Conservation (phyloP, 1,140 invertebrate genomes). For the Drosophila carrolli region DNA sequence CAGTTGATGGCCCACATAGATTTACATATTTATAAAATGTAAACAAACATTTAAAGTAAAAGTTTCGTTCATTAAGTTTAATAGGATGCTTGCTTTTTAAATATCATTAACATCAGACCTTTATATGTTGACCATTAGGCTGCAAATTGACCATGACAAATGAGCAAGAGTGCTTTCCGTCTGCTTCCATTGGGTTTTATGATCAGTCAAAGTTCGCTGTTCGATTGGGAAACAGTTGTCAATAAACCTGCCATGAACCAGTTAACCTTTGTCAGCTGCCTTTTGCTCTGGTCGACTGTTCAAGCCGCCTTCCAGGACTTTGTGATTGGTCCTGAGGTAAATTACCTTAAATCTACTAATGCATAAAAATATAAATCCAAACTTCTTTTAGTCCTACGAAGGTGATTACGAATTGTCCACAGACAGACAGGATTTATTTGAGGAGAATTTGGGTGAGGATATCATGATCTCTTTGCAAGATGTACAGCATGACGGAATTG, state of each 20-base stretch:
- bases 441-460: slow-evolving; percentile 3
- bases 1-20: slow-evolving; percentile 38
- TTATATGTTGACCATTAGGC: slow-evolving; percentile 3
- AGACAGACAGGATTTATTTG: slow-evolving; percentile 6
- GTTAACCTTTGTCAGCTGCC: slow-evolving; percentile 17
- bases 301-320: slow-evolving; percentile 66
- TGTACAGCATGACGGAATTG: slow-evolving; percentile 26
- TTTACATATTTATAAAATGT: slow-evolving; percentile 2
- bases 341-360: neutral
- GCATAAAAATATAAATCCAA: neutral
- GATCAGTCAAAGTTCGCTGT: slow-evolving; percentile 53
- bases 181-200: neutral
- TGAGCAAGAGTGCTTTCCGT: neutral
- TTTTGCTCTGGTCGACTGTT: slow-evolving; percentile 15
- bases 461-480: slow-evolving; percentile 27
- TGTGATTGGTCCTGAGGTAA: slow-evolving; percentile 49
- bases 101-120: slow-evolving; percentile 4
- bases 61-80: slow-evolving; percentile 10
- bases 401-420: neutral
- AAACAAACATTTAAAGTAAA: slow-evolving; percentile 36
- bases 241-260: slow-evolving; percentile 31
- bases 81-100: slow-evolving; percentile 9
- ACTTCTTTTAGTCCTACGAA: neutral
- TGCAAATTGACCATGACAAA: slow-evolving; percentile 55
- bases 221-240: slow-evolving; percentile 8